Conservation (phyloP, 2,888 invertebrate genomes). For the Phengaris alcon region DNA sequence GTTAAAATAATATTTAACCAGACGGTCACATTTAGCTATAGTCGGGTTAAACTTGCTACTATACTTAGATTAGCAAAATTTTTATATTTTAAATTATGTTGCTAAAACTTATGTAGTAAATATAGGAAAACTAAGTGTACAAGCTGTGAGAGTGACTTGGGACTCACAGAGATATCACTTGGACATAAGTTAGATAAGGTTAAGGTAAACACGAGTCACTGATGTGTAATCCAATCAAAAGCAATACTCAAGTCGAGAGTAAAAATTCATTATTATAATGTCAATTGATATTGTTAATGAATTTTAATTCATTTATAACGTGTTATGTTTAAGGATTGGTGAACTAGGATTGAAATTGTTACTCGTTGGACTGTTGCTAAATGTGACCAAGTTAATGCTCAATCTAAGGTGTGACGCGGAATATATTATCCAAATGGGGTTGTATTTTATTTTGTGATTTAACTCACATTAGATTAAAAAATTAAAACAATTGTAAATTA, state of each 20-base stretch:
- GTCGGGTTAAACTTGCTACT: neutral
- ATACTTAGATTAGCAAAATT: constrained; percentile 24
- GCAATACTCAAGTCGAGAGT: neutral
- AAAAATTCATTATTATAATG: neutral
- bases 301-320: neutral
- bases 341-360: constrained; percentile 3
- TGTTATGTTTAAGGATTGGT: neutral
- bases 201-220: neutral
- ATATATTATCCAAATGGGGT: constrained; percentile 25
- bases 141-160: constrained; percentile 8
- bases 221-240: constrained; percentile 9
- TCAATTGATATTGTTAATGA: neutral
- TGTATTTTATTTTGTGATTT: constrained; percentile 5
- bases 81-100: constrained; percentile 16
- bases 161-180: neutral
- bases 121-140: neutral
- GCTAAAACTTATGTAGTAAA: constrained; percentile 14
- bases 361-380: neutral
- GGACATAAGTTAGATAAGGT: constrained; percentile 6
- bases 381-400: constrained; percentile 23
- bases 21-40: constrained; percentile 25
- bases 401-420: constrained; percentile 18
- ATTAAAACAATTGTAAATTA: constrained; percentile 20
- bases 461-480: constrained; percentile 20
- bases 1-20: constrained; percentile 16